Evolutionary conservation across 2,888 invertebrate species (phyloP).

Genomic region (Parnassius glacialis): DNA sequence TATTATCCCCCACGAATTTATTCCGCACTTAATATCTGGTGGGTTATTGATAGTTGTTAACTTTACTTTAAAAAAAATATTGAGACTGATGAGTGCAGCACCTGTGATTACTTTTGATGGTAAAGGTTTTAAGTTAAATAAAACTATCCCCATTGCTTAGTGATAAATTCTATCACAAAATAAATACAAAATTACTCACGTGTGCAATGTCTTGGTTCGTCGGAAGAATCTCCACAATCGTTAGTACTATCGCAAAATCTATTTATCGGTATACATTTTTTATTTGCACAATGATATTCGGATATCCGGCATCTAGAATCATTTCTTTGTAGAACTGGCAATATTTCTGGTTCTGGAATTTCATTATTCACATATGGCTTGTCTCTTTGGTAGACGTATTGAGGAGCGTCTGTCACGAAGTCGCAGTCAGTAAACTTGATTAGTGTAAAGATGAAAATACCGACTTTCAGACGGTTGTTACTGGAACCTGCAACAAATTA

Average conservation of each 20-base stretch:
- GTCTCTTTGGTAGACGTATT: conserved; percentile 51
- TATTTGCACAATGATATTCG: conserved; percentile 85
- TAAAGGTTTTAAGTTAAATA: no score
- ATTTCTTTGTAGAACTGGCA: conserved; percentile 69
- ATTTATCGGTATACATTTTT: conserved; percentile 85
- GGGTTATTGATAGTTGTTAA: no score
- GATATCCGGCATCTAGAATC: conserved; percentile 83
- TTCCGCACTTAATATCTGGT: no score
- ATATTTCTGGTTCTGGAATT: conserved; percentile 62
- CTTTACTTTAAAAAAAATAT: no score
- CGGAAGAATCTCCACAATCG: conserved; percentile 90
- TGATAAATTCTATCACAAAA: no score
- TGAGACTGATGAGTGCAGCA: no score
- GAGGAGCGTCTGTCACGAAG: conserved; percentile 48
- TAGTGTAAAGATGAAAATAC: conserved; percentile 47
- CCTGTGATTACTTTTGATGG: no score
- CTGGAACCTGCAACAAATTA: conserved; percentile 65
- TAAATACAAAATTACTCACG: conserved; percentile 80
- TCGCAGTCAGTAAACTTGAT: conserved; percentile 61
- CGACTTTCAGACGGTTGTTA: conserved; percentile 49
- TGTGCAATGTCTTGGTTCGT: conserved; percentile 90
- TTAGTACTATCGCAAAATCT: conserved; percentile 89
- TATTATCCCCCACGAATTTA: no score
- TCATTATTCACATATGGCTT: conserved; percentile 43
- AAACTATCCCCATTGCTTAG: no score